Evolutionary conservation across 2,113 vertebrate genomes (phyloP).

Genomic region (Dermatemys mawii): DNA sequence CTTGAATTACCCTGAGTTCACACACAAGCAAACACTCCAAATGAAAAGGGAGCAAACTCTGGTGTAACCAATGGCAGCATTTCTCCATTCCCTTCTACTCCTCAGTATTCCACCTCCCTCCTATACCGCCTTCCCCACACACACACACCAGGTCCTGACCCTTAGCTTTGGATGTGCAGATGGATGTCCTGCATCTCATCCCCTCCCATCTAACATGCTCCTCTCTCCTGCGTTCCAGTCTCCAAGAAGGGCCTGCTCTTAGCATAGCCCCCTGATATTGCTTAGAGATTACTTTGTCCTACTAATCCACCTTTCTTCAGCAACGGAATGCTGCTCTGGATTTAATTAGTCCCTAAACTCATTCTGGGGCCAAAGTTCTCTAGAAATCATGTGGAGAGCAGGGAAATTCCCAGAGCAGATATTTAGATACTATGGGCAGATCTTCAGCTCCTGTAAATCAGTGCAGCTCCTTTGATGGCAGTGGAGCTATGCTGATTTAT

Average conservation of each 20-base stretch:
- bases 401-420: background rate
- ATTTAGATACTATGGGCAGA: background rate
- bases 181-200: background rate
- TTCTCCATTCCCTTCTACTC: background rate
- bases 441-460: background rate
- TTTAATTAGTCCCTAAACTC: background rate
- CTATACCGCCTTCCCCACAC: background rate
- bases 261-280: background rate
- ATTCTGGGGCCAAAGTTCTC: background rate
- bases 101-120: background rate
- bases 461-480: background rate
- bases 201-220: background rate
- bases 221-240: background rate
- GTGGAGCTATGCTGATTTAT: background rate
- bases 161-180: background rate
- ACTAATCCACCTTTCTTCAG: background rate
- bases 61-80: background rate
- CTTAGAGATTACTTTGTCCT: background rate
- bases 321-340: background rate
- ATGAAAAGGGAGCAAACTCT: background rate
- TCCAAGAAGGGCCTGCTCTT: fast-evolving
- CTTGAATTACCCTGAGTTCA: background rate
- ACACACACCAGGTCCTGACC: background rate
- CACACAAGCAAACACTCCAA: background rate
- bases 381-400: background rate